phyloP scores from a whole-genome alignment of 2,113 vertebrate genomes.

The Notarius quadriscutis region DNA sequence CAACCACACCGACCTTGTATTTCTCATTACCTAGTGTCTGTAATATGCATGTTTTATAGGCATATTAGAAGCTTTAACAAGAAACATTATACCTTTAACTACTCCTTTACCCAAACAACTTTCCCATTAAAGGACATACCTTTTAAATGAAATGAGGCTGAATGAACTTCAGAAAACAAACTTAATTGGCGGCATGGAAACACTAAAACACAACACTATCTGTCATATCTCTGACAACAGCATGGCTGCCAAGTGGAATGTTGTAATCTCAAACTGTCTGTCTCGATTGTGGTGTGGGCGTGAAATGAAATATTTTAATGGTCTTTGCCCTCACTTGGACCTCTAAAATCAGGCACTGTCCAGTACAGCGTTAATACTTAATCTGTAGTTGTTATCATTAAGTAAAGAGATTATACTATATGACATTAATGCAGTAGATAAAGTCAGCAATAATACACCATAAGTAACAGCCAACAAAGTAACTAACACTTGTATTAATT shows the following conservation, averaged over 20 bases:
- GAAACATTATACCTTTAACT: not conserved
- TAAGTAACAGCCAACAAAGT: not conserved
- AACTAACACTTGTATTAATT: not conserved
- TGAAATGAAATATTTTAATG: not conserved
- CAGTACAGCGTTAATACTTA: not conserved
- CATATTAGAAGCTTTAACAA: not conserved
- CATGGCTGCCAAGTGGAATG: not conserved
- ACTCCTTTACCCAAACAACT: not conserved
- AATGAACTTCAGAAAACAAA: not conserved
- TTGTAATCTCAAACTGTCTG: conserved; percentile 4
- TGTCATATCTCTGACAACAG: conserved; percentile 8
- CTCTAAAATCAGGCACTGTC: not conserved
- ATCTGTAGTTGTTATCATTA: not conserved
- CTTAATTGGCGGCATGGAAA: not conserved
- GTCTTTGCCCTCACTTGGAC: not conserved
- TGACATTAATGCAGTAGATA: not conserved
- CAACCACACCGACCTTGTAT: not conserved
- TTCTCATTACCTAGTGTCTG: not conserved
- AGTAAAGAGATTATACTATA: not conserved
- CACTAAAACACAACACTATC: not conserved
- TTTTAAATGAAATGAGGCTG: not conserved
- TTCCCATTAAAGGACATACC: not conserved
- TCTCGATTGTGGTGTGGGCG: not conserved
- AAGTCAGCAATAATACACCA: not conserved
- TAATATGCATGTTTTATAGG: not conserved